Conservation (phyloP, 2,113 vertebrate genomes). For the Dasyprocta punctata region DNA sequence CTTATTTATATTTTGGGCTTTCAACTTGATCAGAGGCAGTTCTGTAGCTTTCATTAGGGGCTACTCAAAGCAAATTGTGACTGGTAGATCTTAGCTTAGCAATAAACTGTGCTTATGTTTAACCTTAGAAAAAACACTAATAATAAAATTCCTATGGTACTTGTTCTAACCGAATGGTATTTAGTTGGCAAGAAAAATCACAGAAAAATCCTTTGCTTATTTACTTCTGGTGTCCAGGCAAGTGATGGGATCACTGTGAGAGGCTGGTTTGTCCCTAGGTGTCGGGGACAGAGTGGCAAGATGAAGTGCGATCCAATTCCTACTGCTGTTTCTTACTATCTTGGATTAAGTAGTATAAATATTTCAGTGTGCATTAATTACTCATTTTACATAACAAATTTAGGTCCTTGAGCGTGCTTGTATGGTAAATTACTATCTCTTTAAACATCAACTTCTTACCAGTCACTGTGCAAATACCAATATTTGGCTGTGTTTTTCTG, state of each 20-base stretch:
- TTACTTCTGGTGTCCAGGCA: conserved; percentile 4
- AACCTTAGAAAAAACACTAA: neutral
- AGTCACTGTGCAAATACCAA: neutral
- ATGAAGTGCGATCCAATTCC: neutral
- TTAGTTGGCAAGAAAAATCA: conserved; percentile 57
- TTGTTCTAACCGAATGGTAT: conserved; percentile 11
- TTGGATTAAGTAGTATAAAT: conserved; percentile 54
- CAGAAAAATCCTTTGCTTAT: neutral
- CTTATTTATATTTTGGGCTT: neutral
- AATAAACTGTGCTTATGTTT: conserved; percentile 33
- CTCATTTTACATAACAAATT: conserved; percentile 60
- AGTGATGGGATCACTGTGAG: neutral
- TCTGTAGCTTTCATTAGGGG: conserved; percentile 49
- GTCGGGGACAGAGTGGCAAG: neutral
- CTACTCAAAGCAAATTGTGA: conserved; percentile 16
- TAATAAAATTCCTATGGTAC: conserved; percentile 8
- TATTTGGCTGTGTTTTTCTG: conserved; percentile 34
- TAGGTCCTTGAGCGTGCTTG: conserved; percentile 7
- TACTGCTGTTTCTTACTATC: neutral
- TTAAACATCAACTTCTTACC: conserved; percentile 40
- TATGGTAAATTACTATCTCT: conserved; percentile 13
- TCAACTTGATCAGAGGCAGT: neutral
- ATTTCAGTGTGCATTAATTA: conserved; percentile 58
- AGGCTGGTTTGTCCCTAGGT: neutral
- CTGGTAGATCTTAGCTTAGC: neutral